These are phyloP conservation scores for Brachyptera risi DNA, from an alignment of 2,888 invertebrate genomes.

Conservation along the genomic window DNA sequence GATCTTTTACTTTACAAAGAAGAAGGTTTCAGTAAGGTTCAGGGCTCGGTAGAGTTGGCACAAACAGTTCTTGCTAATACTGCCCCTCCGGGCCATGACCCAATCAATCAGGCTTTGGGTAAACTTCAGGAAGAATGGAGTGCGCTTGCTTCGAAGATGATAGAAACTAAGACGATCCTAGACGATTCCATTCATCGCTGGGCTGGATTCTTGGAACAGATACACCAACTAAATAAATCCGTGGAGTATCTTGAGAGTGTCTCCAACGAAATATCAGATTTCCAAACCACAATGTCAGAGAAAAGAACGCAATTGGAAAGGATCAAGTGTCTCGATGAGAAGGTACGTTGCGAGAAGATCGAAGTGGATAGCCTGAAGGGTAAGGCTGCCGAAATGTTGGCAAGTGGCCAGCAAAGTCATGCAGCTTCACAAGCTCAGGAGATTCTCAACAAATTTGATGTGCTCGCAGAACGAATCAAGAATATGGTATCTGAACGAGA, in stretches of 20 bases:
- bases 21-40: conserved; percentile 84
- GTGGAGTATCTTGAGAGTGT: conserved; percentile 73
- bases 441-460: conserved; percentile 78
- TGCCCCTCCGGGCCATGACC: conserved; percentile 79
- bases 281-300: conserved; percentile 77
- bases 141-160: conserved; percentile 76
- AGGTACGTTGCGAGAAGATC: conserved; percentile 81
- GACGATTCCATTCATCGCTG: conserved; percentile 89
- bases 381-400: conserved; percentile 82
- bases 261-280: conserved; percentile 66
- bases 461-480: conserved; percentile 70
- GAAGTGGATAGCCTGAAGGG: conserved; percentile 81
- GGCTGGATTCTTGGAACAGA: conserved; percentile 86
- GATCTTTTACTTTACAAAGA: conserved; percentile 88
- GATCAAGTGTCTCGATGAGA: conserved; percentile 81
- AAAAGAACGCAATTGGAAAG: conserved; percentile 82
- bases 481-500: conserved; percentile 73
- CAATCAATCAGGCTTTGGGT: conserved; percentile 77
- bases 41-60: conserved; percentile 83
- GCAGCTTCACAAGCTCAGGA: conserved; percentile 81
- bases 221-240: conserved; percentile 77
- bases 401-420: conserved; percentile 78
- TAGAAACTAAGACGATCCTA: conserved; percentile 81
- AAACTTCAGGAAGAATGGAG: conserved; percentile 90
- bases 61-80: conserved; percentile 90